Base-by-base conservation (phyloP, 2,888 invertebrate genomes). In the Tillus elongatus region DNA sequence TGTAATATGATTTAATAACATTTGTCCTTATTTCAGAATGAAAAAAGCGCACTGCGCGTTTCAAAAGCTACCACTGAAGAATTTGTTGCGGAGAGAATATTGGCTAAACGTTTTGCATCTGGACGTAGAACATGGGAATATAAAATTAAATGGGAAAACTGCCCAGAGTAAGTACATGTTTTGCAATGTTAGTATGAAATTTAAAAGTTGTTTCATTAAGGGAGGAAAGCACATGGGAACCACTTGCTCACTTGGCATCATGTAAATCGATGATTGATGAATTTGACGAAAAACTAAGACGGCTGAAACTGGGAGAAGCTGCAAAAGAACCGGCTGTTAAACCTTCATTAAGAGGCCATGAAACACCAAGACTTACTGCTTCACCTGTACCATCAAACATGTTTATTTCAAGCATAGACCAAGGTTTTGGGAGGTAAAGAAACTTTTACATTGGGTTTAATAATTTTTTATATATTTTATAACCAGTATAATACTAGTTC, bases 211-310 rank as follows among this genome's bases (percentile, higher is more conserved):
- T 29, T 13, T 35, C 34, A 37, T 54, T 41, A 45, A 82, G 82
- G 55, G 81, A 84, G 42, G 77, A 82, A 50, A 87, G 86, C 57
- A 86, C 87, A 3, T 89, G 88, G 88, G 88, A 89, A 60, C 83
- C 86, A 1, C 74, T 79, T 14, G 75, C 79, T 36, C 80, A 84
- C 57, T 74, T 88, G 57, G 77, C 78, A 41, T 77, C 80, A 1
- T 88, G 87, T 54, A 82, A 82, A 55, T 75, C 77, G 52, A 67
- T 87, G 39, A 63, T 88, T 35, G 85, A 86, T 42, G 82, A 83
- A 30, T 89, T 87, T 53, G 87, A 89, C 59, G 79, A 78, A 50
- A 82, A 82, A 54, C 67, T 85, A 32, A 82, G 83, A 1, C 73
- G 79, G 2, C 80, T 83, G 57, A 85, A 84, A 55, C 56, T 70